Conservation (phyloP, 2,113 vertebrate species). For the Sinosuthora webbiana region DNA sequence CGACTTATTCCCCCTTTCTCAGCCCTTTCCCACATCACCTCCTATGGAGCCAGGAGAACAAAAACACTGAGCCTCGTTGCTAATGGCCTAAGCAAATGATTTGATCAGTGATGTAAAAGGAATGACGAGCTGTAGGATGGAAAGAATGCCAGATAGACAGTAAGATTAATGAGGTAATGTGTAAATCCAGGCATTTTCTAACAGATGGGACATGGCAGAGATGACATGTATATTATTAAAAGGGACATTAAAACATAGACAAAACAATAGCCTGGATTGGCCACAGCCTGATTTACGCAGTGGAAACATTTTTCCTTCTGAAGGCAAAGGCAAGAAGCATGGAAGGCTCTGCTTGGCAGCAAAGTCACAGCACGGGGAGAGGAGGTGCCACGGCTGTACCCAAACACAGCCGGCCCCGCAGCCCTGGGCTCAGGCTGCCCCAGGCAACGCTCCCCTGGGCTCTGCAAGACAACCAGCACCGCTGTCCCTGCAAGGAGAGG, state of each 20-base stretch:
- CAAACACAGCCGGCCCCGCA: background rate
- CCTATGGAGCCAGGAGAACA: background rate
- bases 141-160: slow-evolving; percentile 34
- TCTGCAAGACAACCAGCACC: fast-evolving
- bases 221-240: background rate
- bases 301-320: slow-evolving; percentile 29
- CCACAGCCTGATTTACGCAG: background rate
- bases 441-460: background rate
- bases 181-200: background rate
- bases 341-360: background rate
- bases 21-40: background rate
- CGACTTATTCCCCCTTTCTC: background rate
- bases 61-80: background rate
- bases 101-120: slow-evolving; percentile 24
- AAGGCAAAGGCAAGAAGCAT: background rate
- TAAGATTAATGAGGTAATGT: slow-evolving; percentile 26
- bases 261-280: background rate
- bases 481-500: fast-evolving
- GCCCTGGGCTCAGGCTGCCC: background rate
- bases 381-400: background rate
- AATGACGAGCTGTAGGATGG: background rate
- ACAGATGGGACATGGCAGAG: background rate
- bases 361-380: fast-evolving
- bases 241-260: slow-evolving; percentile 22
- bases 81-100: slow-evolving; percentile 3